Conservation (phyloP, 2,797 vertebrate species). For the Poeciliopsis turneri region DNA sequence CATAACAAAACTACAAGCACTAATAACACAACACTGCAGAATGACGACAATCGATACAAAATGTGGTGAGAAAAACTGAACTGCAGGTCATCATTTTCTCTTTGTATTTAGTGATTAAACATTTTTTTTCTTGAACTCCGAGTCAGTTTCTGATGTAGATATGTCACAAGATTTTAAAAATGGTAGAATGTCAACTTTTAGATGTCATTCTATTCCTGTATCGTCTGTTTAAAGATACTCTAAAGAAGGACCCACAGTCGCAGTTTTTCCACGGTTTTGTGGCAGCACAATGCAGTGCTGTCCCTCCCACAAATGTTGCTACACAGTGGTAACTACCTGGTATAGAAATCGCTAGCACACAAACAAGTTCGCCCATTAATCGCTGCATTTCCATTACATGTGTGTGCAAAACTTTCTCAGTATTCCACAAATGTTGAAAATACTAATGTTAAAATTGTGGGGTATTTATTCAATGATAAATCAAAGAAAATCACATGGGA, state of each 20-base stretch:
- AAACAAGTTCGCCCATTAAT: not conserved
- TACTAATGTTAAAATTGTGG: too few relatives aligned
- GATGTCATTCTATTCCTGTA: not conserved
- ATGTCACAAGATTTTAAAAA: not conserved
- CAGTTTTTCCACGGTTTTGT: not conserved
- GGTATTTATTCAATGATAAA: too few relatives aligned
- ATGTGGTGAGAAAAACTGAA: constrained; percentile 5
- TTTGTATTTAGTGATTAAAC: not conserved
- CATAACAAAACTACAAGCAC: constrained; percentile 38
- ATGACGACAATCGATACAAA: constrained; percentile 20
- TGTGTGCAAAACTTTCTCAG: too few relatives aligned
- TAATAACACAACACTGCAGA: constrained; percentile 45
- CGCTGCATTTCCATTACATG: too few relatives aligned
- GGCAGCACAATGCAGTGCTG: not conserved
- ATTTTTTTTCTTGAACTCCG: not conserved
- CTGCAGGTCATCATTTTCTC: constrained; percentile 1
- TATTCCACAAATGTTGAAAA: too few relatives aligned
- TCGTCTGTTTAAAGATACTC: not conserved
- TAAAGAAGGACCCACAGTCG: not conserved
- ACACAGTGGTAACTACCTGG: not conserved
- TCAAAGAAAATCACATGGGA: too few relatives aligned
- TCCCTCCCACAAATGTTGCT: not conserved
- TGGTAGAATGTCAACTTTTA: not conserved
- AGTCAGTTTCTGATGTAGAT: not conserved
- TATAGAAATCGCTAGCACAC: not conserved